Evolutionary conservation across 2,797 vertebrate genomes (phyloP).

Genomic region (Acipenser oxyrinchus): DNA sequence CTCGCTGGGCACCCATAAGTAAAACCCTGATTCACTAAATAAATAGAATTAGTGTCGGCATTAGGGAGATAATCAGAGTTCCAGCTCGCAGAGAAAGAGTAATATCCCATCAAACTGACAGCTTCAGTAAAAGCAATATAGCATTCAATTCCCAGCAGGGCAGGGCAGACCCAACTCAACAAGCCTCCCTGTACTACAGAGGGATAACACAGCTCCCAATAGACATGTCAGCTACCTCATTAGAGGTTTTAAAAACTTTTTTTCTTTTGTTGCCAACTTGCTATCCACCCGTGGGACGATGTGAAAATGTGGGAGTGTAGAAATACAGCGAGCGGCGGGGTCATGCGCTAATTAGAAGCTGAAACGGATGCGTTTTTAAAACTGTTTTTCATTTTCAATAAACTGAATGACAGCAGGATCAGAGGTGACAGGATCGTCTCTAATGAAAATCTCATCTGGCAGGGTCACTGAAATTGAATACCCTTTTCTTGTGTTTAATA

Average conservation of each 20-base stretch:
- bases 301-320: too few relatives aligned
- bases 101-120: slow-evolving; percentile 28
- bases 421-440: background rate
- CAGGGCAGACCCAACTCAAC: background rate
- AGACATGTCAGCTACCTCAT: slow-evolving; percentile 59
- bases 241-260: slow-evolving; percentile 54
- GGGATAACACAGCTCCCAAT: slow-evolving; percentile 56
- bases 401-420: too few relatives aligned
- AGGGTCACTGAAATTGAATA: slow-evolving; percentile 53
- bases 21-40: too few relatives aligned
- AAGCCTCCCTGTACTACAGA: slow-evolving; percentile 29
- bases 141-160: slow-evolving; percentile 6
- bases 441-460: slow-evolving; percentile 29
- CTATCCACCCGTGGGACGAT: background rate
- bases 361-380: too few relatives aligned
- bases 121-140: slow-evolving; percentile 21
- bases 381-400: too few relatives aligned
- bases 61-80: slow-evolving; percentile 38
- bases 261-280: slow-evolving; percentile 22
- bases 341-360: background rate
- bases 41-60: too few relatives aligned
- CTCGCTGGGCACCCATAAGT: too few relatives aligned
- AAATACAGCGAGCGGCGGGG: too few relatives aligned
- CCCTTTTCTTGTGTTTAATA: slow-evolving; percentile 60
- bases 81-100: slow-evolving; percentile 30